phyloP scores from a whole-genome alignment of 2,888 invertebrate species.

The Drosophila heteroneura region DNA sequence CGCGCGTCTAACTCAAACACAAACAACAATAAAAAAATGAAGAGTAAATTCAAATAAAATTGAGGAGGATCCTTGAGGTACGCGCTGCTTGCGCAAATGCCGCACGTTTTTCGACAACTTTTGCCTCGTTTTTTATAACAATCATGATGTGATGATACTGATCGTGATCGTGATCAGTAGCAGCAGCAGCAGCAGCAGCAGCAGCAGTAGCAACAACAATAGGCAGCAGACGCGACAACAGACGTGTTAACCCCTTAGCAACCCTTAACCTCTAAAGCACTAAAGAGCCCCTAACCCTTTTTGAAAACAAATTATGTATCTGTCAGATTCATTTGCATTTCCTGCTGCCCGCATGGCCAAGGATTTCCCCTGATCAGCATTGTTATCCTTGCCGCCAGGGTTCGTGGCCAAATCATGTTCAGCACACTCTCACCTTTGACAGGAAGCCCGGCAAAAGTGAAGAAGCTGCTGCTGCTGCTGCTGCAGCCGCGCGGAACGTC shows the following conservation, averaged over 20 bases:
- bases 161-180: constrained; percentile 43
- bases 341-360: constrained; percentile 62
- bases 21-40: constrained; percentile 1
- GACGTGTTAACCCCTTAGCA: constrained; percentile 28
- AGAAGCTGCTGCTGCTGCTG: constrained; percentile 26
- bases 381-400: constrained; percentile 51
- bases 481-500: constrained; percentile 47
- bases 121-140: constrained; percentile 68
- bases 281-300: constrained; percentile 30
- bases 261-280: constrained; percentile 48
- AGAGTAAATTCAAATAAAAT: constrained; percentile 6
- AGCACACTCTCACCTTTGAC: constrained; percentile 76
- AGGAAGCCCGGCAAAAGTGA: constrained; percentile 36
- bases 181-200: constrained; percentile 3
- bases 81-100: constrained; percentile 54
- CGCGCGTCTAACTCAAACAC: constrained; percentile 45
- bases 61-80: constrained; percentile 5
- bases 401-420: constrained; percentile 75
- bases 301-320: constrained; percentile 48
- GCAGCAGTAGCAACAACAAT: background rate
- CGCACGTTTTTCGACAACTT: constrained; percentile 75
- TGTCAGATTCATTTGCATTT: constrained; percentile 83
- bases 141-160: constrained; percentile 25
- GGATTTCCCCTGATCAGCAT: constrained; percentile 32
- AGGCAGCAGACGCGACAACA: constrained; percentile 3